Base-by-base conservation (phyloP, 1,140 invertebrate species). In the Lutraria rhynchaena region DNA sequence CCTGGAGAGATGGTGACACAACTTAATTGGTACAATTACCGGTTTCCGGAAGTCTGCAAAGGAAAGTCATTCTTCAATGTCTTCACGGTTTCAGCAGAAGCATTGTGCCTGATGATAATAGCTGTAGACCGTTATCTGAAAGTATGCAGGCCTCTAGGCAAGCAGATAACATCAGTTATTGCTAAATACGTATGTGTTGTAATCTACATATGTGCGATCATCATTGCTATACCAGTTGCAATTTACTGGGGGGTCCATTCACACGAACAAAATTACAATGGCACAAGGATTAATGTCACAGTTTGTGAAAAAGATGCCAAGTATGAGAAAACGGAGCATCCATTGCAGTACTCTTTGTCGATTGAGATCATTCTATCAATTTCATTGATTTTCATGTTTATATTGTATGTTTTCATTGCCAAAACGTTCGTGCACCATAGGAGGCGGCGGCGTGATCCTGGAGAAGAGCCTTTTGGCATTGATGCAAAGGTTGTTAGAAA, bases 1-100 rank as follows among this genome's bases (percentile, higher is more conserved):
- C 87, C 87, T 24, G 85, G 83, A 19, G 87, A 88, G 57, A 81
- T 87, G n/a, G 73, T 87, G 1, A 86, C 86, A 65, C 85, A 87
- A 73, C 37, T 71, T 0, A 74, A 76, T 67, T 87, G 86, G 82
- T 88, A 87, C 85, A 86, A 82, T 0, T 88, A 87, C 69, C 83
- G 77, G 0, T 35, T 49, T 3, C 65, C 71, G 9, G 35, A 51
- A 53, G 29, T 85, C 19, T 88, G 87, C 44, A 85, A 88, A 46
- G 46, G 83, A 4, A 60, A 85, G 17, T 67, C 84, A 15, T 81
- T 76, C 55, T 75, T 84, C 22, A 86, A 85, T 46, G 33, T 81
- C n/a, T 85, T 88, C 58, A 85, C 83, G 27, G 83, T 85, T 4
- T 60, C 83, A 19, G 69, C 77, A 0, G 86, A 86, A 13, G 87